Percentiles rank a stretch among this genome's conserved stretches.
These are phyloP conservation scores for Acipenser transmontanus DNA, from an alignment of 2,797 vertebrate species.

Conservation along the genomic window DNA sequence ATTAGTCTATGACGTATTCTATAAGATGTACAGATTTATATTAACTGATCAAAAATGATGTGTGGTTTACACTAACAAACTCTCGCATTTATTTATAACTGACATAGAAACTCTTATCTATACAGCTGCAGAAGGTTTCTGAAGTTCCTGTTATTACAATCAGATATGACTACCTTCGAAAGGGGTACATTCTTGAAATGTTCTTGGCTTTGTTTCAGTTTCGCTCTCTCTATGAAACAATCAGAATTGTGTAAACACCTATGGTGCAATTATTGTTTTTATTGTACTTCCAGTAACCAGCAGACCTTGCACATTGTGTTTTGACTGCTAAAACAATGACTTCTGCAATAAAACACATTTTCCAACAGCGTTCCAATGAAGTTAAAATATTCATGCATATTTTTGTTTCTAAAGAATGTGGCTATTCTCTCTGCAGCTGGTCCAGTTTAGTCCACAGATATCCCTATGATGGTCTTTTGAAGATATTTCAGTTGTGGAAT, in stretches of 20 bases:
- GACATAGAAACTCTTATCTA: background rate
- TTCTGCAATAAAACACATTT: background rate
- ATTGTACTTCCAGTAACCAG: background rate
- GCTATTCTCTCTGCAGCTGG: background rate
- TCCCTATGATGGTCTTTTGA: too few relatives aligned
- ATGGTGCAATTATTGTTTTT: background rate
- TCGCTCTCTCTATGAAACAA: background rate
- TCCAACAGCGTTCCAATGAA: background rate
- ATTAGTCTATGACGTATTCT: background rate
- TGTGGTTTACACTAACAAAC: background rate
- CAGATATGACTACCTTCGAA: background rate
- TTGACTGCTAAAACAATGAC: background rate
- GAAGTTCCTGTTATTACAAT: conserved; percentile 1
- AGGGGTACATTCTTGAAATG: background rate
- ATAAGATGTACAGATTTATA: background rate
- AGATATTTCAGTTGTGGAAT: too few relatives aligned
- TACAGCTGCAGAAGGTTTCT: background rate
- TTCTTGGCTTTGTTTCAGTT: background rate
- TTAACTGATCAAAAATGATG: background rate
- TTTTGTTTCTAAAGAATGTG: background rate
- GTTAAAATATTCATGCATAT: background rate
- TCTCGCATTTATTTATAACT: background rate
- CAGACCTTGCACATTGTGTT: background rate
- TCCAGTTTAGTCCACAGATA: too few relatives aligned
- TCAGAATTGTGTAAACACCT: background rate